Evolutionary conservation across 2,888 invertebrate genomes (phyloP).

Genomic region (Dasypolia templi): DNA sequence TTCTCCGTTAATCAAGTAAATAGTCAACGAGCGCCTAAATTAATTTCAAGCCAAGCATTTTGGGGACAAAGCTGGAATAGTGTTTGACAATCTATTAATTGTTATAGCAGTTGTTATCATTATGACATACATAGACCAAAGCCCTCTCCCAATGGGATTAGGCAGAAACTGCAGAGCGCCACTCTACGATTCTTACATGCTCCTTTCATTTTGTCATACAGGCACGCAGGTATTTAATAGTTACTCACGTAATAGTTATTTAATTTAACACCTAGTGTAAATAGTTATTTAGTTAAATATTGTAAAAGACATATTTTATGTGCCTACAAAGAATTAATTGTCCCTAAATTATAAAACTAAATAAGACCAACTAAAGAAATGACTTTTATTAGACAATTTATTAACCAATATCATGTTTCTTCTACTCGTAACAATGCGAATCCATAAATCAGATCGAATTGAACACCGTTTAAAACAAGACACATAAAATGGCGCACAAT

Average conservation of each 20-base stretch:
- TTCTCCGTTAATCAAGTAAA: constrained; percentile 61
- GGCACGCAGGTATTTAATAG: too few species aligned
- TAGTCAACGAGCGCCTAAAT: constrained; percentile 51
- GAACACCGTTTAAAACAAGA: constrained; percentile 68
- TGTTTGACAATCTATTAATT: constrained; percentile 23
- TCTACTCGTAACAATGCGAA: constrained; percentile 55
- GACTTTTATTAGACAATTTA: constrained; percentile 61
- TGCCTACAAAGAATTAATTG: not conserved
- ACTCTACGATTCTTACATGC: too few species aligned
- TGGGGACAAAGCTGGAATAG: constrained; percentile 15
- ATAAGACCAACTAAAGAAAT: constrained; percentile 25
- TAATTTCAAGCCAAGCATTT: constrained; percentile 48
- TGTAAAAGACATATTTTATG: too few species aligned
- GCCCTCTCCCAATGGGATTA: too few species aligned
- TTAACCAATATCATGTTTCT: constrained; percentile 64
- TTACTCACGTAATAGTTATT: too few species aligned
- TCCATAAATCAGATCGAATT: constrained; percentile 68
- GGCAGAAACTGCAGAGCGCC: too few species aligned
- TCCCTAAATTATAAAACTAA: not conserved
- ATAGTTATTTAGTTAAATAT: too few species aligned
- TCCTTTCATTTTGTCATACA: too few species aligned
- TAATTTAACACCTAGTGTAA: too few species aligned
- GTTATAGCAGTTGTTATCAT: not conserved
- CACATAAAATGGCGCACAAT: constrained; percentile 62
- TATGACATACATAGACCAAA: not conserved